Conservation (phyloP, 1,140 invertebrate species). For the Pseudomyrmex concolor region DNA sequence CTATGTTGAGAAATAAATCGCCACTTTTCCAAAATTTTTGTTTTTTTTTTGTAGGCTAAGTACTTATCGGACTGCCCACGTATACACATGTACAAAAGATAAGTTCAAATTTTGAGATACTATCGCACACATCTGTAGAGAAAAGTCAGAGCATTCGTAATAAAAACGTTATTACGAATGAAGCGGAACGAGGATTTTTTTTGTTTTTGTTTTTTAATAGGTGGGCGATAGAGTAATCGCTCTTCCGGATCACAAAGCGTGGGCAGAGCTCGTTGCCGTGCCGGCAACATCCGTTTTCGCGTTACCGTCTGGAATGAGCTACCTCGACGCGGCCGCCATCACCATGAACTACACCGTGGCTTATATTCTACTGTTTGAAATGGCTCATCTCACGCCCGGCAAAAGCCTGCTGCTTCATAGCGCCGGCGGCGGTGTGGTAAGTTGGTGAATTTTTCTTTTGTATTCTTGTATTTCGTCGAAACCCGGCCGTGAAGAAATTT, state of each 20-base stretch:
- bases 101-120: too few relatives aligned
- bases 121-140: too few relatives aligned
- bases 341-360: constrained; percentile 95
- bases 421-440: constrained; percentile 95
- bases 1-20: too few relatives aligned
- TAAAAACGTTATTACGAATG: too few relatives aligned
- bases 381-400: constrained; percentile 90
- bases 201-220: constrained; percentile 81
- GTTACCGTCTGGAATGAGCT: constrained; percentile 91
- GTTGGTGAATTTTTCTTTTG: constrained; percentile 79
- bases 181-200: too few relatives aligned
- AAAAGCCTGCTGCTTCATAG: constrained; percentile 94
- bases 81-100: too few relatives aligned
- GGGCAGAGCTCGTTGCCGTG: constrained; percentile 93
- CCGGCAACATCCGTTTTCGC: constrained; percentile 92
- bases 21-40: too few relatives aligned
- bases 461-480: constrained; percentile 10
- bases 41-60: too few relatives aligned
- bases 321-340: constrained; percentile 92
- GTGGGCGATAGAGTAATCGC: constrained; percentile 94
- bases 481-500: background rate
- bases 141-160: too few relatives aligned
- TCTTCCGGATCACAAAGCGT: constrained; percentile 92
- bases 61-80: too few relatives aligned
- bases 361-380: constrained; percentile 93